phyloP scores from a whole-genome alignment of 2,797 vertebrate species.

The Rhodeus uyekii region DNA sequence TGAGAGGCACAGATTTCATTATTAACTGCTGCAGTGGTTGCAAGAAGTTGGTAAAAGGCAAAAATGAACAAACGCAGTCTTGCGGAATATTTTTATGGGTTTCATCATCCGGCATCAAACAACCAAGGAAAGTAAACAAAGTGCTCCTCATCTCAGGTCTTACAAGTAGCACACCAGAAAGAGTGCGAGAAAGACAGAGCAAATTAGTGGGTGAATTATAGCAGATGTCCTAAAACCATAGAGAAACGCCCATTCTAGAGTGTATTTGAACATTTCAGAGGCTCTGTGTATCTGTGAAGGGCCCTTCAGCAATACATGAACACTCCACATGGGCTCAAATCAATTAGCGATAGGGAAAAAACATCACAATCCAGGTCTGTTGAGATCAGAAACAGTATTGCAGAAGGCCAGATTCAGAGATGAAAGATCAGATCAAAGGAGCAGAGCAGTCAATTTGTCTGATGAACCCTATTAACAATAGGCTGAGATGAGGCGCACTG shows the following conservation, averaged over 20 bases:
- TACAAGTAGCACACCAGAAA: conserved; percentile 61
- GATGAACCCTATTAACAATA: conserved; percentile 51
- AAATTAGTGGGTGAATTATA: conserved; percentile 3
- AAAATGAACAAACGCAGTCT: conserved; percentile 70
- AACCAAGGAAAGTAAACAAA: conserved; percentile 71
- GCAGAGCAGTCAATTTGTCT: conserved; percentile 47
- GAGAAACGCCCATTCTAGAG: background rate
- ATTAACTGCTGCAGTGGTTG: conserved; percentile 61
- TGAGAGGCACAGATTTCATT: conserved; percentile 60
- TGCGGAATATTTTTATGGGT: conserved; percentile 76
- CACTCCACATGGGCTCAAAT: conserved; percentile 44
- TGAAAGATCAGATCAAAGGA: conserved; percentile 54
- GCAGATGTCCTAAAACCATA: conserved; percentile 6
- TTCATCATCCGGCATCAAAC: conserved; percentile 81
- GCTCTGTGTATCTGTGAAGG: conserved; percentile 29
- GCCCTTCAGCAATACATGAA: conserved; percentile 38
- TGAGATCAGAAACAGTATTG: conserved; percentile 35
- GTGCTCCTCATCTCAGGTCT: conserved; percentile 67
- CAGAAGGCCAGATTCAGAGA: conserved; percentile 42
- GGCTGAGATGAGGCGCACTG: background rate
- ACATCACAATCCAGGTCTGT: conserved; percentile 17
- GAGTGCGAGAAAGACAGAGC: background rate
- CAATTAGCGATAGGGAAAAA: conserved; percentile 45
- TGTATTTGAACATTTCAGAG: conserved; percentile 1
- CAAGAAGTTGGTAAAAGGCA: conserved; percentile 71